These are phyloP conservation scores for Rhamnusium bicolor DNA, from an alignment of 2,888 invertebrate genomes.

Conservation along the genomic window DNA sequence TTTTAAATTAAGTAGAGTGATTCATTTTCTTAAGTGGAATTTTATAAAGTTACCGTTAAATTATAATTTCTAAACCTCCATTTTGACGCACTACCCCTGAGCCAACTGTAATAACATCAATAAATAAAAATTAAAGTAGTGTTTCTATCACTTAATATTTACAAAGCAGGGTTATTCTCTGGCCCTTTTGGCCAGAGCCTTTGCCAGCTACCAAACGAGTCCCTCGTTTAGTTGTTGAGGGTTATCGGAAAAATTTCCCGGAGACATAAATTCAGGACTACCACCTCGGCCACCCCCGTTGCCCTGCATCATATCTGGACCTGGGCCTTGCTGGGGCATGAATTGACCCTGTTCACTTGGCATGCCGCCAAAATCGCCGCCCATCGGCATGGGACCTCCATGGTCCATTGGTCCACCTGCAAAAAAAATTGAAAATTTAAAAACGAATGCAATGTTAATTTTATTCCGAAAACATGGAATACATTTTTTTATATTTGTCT, in stretches of 20 bases:
- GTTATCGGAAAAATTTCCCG: conserved; percentile 79
- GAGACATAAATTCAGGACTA: conserved; percentile 82
- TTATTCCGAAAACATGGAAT: no score
- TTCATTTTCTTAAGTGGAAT: no score
- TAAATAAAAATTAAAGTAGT: conserved; percentile 30
- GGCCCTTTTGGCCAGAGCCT: conserved; percentile 71
- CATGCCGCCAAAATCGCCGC: conserved; percentile 85
- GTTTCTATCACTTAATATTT: conserved; percentile 33
- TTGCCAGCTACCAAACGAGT: conserved; percentile 80
- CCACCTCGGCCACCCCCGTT: conserved; percentile 80
- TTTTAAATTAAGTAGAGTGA: no score
- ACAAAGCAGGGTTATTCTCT: conserved; percentile 64
- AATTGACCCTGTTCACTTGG: conserved; percentile 77
- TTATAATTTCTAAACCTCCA: neutral
- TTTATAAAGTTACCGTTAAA: no score
- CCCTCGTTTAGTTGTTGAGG: conserved; percentile 83
- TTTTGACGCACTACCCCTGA: neutral
- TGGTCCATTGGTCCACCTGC: conserved; percentile 83
- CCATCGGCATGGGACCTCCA: conserved; percentile 78
- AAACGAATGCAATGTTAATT: no score
- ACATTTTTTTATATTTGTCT: no score
- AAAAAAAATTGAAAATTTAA: conserved; percentile 43
- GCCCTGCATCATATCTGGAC: conserved; percentile 76
- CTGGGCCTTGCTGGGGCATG: conserved; percentile 73
- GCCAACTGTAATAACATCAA: conserved; percentile 16